A percentile compares a stretch with the other conserved stretches of the same genome.
Conservation (phyloP, 2,888 invertebrate genomes). For the Cantharis flavilabris region DNA sequence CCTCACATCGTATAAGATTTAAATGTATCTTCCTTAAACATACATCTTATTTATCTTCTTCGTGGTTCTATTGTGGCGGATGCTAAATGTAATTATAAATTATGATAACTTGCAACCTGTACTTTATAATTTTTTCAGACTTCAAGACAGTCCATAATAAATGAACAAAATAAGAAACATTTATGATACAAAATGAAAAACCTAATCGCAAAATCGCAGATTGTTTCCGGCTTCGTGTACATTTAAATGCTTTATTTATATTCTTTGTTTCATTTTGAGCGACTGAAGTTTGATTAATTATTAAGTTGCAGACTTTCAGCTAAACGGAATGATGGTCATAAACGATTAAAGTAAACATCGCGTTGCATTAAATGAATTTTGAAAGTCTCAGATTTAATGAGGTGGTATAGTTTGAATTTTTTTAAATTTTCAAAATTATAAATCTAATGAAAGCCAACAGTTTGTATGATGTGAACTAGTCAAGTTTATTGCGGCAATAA, state of each 20-base stretch:
- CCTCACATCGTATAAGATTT: neutral
- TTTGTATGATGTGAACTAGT: neutral
- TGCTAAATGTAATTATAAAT: neutral
- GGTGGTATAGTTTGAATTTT: neutral
- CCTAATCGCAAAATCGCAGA: conserved; percentile 34
- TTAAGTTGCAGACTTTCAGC: conserved; percentile 28
- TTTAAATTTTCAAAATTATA: neutral
- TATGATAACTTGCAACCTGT: neutral
- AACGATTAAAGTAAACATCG: conserved; percentile 19
- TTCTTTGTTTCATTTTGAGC: conserved; percentile 32
- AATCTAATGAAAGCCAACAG: neutral
- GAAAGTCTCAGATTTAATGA: neutral
- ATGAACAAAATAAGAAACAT: conserved; percentile 21
- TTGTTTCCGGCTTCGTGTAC: conserved; percentile 34
- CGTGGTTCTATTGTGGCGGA: neutral
- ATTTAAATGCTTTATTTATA: conserved; percentile 34
- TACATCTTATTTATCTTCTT: neutral
- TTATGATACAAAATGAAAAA: conserved; percentile 31
- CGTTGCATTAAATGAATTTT: conserved; percentile 7
- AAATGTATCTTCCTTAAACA: neutral
- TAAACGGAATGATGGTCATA: conserved; percentile 31
- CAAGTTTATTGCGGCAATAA: neutral
- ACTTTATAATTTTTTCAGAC: neutral
- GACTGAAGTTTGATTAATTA: conserved; percentile 38
- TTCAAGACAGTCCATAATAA: conserved; percentile 12